Base-by-base conservation (phyloP, 2,113 vertebrate genomes). In the Hoplias malabaricus region DNA sequence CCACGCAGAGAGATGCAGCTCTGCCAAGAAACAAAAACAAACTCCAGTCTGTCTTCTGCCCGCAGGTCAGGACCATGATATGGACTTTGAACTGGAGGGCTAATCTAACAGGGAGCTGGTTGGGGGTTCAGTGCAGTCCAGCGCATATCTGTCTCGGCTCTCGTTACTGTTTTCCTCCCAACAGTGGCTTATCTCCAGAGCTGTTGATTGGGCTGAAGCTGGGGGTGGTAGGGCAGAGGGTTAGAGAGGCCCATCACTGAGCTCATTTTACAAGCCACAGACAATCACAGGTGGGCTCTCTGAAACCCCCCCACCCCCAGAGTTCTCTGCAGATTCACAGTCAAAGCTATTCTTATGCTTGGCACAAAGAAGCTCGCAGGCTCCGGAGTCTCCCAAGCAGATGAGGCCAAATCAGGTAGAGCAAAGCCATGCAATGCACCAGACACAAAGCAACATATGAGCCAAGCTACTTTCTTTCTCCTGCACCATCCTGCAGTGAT, bases 101-200 rank as follows among this genome's bases (percentile, higher is more conserved):
- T 19, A 61, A 61, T 33, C 57, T 61, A 33, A 8, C 9, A 48
- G 25, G 14, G 54, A 33, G 29, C 34, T 19, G 6, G 13, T n/a
- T 19, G 57, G 13, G 6, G 31, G 29, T 14, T n/a, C 29, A 62
- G 57, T 3, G 4, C 57, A 31, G 31, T 61, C 33, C 57, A 61
- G 57, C 19, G 25, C 5, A 8, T 62, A 31, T 33, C 57, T 62
- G 8, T 6, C 57, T n/a, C 3, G 27, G 10, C n/a, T 23, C 19
- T 53, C 10, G 48, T 53, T 53, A 53, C 48, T 61, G 57, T 62
- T 62, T 62, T n/a, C 16, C 57, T n/a, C 56, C 56, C 56, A 61
- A 61, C 57, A 59, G 7, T 61, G 13, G 8, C 59, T 36, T 33
- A n/a, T 21, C 31, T n/a, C 16, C 8, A 63, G 21, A 63, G 34